phyloP scores from a whole-genome alignment of 2,888 invertebrate species.

The Vandiemenella viatica region DNA sequence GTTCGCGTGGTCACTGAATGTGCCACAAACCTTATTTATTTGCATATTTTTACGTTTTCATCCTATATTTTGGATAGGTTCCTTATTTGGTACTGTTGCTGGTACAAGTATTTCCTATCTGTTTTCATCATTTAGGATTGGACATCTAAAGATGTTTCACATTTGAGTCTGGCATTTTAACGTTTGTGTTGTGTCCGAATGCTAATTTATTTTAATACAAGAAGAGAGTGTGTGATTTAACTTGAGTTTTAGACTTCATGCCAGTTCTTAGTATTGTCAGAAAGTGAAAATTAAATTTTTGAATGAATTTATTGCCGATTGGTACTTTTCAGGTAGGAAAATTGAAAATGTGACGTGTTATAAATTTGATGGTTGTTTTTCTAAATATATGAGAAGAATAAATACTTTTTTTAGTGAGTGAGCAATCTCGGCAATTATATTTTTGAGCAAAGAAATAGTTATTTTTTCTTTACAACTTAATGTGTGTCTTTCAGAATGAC shows the following conservation, averaged over 20 bases:
- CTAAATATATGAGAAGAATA: slow-evolving; percentile 7
- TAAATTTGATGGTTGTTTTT: slow-evolving; percentile 5
- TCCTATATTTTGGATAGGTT: not conserved
- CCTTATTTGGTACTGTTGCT: not conserved
- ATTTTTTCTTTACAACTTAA: slow-evolving; percentile 9
- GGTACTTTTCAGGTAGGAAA: not conserved
- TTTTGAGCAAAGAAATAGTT: slow-evolving; percentile 11
- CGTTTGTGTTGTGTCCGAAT: slow-evolving; percentile 11
- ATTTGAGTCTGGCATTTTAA: no score
- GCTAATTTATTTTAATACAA: slow-evolving; percentile 17
- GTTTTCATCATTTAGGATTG: no score
- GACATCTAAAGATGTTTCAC: no score
- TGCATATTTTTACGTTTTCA: no score
- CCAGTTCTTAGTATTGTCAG: slow-evolving; percentile 1
- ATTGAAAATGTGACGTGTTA: not conserved
- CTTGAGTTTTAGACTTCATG: slow-evolving; percentile 2
- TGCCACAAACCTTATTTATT: no score
- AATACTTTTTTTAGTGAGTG: slow-evolving; percentile 12
- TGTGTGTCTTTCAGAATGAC: slow-evolving; percentile 16
- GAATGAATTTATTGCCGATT: not conserved
- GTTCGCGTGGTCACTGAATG: not conserved
- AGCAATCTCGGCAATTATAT: slow-evolving; percentile 14
- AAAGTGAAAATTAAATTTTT: not conserved
- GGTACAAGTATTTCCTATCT: not conserved
- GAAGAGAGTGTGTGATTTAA: slow-evolving; percentile 13